Evolutionary conservation across 2,888 invertebrate genomes (phyloP).

Genomic region (Nineta flava): DNA sequence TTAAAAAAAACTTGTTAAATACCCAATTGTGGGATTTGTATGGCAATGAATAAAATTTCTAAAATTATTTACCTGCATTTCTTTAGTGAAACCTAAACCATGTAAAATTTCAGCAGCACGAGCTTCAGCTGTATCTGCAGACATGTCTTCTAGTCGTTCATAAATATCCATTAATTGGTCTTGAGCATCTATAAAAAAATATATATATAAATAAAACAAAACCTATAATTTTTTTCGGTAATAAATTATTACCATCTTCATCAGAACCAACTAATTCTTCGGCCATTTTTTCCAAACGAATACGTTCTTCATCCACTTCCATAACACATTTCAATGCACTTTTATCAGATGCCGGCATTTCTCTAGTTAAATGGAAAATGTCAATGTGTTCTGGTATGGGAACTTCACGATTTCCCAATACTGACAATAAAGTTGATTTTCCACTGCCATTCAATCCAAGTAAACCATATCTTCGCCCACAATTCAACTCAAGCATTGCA

Average conservation of each 20-base stretch:
- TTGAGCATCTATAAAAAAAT: conserved; percentile 50
- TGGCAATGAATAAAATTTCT: not conserved
- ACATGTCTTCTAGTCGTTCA: conserved; percentile 91
- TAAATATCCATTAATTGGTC: conserved; percentile 96
- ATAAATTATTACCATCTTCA: conserved; percentile 51
- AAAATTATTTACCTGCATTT: conserved; percentile 51
- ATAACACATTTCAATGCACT: conserved; percentile 90
- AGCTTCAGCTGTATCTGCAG: conserved; percentile 88
- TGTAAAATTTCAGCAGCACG: conserved; percentile 89
- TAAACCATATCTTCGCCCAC: conserved; percentile 90
- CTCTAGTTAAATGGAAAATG: conserved; percentile 91
- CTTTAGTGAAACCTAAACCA: conserved; percentile 85
- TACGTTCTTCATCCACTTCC: conserved; percentile 93
- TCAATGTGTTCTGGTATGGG: conserved; percentile 95
- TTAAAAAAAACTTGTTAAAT: too few relatives aligned
- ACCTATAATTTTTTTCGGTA: not conserved
- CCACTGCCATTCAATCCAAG: conserved; percentile 97
- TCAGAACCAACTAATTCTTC: conserved; percentile 75
- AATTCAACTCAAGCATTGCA: conserved; percentile 91
- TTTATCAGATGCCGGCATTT: conserved; percentile 97
- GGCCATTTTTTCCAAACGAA: conserved; percentile 79
- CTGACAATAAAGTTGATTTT: conserved; percentile 88
- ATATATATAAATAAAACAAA: not conserved
- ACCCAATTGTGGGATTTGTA: not conserved
- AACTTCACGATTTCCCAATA: conserved; percentile 83